Evolutionary conservation across 2,113 vertebrate species (phyloP), one percentile per base, ranked within the genome.

Genomic region (Sorex araneus): DNA sequence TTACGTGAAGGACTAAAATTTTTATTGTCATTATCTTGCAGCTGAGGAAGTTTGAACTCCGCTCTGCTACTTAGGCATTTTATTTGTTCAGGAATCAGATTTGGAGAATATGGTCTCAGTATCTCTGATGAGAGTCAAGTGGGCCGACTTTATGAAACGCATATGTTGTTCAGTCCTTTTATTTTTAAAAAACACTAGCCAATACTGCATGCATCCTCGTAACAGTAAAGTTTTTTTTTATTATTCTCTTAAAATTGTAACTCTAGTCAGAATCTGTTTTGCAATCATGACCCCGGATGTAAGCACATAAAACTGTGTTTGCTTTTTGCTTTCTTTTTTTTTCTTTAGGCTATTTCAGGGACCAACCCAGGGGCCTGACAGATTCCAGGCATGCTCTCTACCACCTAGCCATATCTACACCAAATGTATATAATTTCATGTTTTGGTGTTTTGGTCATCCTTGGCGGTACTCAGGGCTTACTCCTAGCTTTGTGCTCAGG

Each of bases 1-100:
- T 30, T 9, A 25, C 82, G 11, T 34, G 6, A 92, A 84, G 71
- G 90, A 47, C 50, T 94, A 45, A 85, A 78, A 82, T 73, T 40
- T 18, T 63, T 84, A 63, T 21, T 32, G 19, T 40, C 32, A 47
- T 64, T 80, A 30, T 28, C 19, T n/a, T 81, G 28, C 28, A 78
- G 10, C 9, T 18, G 7, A 66, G 21, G 28, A 21, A 79, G 34
- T 40, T 85, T 94, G 75, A 27, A 74, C 60, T 69, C 30, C 60
- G 64, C 30, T 21, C 30, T 87, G 36, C 57, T 87, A 71, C 30
- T 82, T 45, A 57, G 69, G 57, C 10, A 71, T 57, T 27, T 76
- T 30, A 28, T 43, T 64, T 74, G 66, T 64, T 76, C 34, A 85
- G 34, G 63, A 75, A 66, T 81, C 78, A 75, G 15, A 83, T 30